A percentile compares a stretch with the other conserved stretches of the same genome.
These are phyloP conservation scores for Prionailurus bengalensis DNA, from an alignment of 2,113 vertebrate species.

Conservation along the genomic window DNA sequence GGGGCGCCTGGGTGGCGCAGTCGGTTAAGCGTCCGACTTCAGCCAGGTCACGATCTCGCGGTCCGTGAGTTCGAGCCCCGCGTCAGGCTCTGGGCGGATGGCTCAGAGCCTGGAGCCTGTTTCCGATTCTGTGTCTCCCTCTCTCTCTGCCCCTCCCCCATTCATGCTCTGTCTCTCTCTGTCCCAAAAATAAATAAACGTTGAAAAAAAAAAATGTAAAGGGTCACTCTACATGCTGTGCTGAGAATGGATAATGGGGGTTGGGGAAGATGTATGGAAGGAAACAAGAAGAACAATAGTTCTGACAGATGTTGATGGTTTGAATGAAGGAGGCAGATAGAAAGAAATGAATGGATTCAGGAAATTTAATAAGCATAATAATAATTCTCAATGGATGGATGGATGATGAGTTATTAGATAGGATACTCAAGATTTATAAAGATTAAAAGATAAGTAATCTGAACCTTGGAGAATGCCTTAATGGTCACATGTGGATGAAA, in stretches of 20 bases:
- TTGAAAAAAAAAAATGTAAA: neutral
- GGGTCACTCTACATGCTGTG: neutral
- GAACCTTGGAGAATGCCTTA: neutral
- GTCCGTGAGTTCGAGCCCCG: too few relatives aligned
- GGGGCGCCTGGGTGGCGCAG: too few relatives aligned
- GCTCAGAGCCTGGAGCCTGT: too few relatives aligned
- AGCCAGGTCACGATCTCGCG: too few relatives aligned
- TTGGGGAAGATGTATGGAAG: neutral
- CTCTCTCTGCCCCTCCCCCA: too few relatives aligned
- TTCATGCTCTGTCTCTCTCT: too few relatives aligned
- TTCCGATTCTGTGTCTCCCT: too few relatives aligned
- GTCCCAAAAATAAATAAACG: too few relatives aligned
- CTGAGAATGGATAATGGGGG: neutral
- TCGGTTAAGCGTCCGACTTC: too few relatives aligned
- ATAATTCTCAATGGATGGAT: neutral
- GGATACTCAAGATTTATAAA: slow-evolving; percentile 13
- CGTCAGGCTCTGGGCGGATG: too few relatives aligned
- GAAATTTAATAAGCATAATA: neutral
- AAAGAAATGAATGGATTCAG: slow-evolving; percentile 30
- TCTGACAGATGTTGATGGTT: neutral
- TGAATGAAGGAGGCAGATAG: neutral
- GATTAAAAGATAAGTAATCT: neutral
- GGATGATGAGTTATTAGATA: slow-evolving; percentile 20
- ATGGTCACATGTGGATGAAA: neutral
- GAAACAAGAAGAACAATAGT: neutral